Evolutionary conservation across 2,888 invertebrate species (phyloP), one percentile per base, ranked within the genome.

Genomic region (Oegoconia quadripuncta): DNA sequence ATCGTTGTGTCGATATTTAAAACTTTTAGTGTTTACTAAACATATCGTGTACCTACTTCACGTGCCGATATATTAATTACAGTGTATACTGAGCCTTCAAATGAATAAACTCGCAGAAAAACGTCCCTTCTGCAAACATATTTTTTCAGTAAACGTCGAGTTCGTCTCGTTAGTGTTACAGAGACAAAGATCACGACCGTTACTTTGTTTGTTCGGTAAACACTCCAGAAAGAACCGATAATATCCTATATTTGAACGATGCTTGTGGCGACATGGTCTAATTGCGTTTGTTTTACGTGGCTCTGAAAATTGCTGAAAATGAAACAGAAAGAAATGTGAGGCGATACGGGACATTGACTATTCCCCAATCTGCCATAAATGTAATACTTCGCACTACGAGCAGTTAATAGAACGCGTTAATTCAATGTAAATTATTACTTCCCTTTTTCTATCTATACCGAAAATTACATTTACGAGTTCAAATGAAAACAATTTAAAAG

Each of bases 401-500:
- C n/a, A n/a, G n/a, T n/a, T n/a, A n/a, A n/a, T n/a, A n/a, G 38
- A 46, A 34, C 36, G 41, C 37, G 20, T 25, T 29, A 33, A 27
- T 28, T 34, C 36, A 31, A 29, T 31, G 34, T 16, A 26, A 26
- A 8, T 22, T 7, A 7, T 22, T 22, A 9, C 4, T 8, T 26
- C 3, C 9, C 11, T 3, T 26, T 8, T 5, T 7, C 9, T 28
- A 11, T 2, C 17, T 9, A 30, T 13, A 15, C n/a, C 30, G 3
- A 30, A 17, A 30, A 30, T 16, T 30, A 12, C 30, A 8, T 17
- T 2, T 17, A 20, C 13, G 20, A 34, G 20, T 38, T 33, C 39
- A 43, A 52, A 54, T 42, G 37, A 46, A 42, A 52, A 70, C 76
- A 82, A 82, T 83, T 78, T 73, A 74, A 75, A 70, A 64, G 54